Percentiles rank a stretch among this genome's conserved stretches.
Conservation (phyloP, 2,888 invertebrate species). For the Steinernema scapterisci region DNA sequence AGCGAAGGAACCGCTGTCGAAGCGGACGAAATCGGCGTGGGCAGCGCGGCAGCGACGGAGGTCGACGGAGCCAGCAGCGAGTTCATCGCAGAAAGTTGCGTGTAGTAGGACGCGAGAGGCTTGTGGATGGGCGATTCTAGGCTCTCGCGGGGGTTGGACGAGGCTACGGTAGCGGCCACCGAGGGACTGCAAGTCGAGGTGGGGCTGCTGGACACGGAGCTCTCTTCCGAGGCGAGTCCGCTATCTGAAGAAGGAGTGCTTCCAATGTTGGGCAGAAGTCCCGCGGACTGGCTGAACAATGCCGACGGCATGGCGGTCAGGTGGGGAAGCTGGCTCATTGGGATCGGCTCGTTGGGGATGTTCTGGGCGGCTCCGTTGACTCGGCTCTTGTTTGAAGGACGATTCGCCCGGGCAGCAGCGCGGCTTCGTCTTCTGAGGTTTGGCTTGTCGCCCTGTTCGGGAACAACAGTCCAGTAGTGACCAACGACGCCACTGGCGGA, state of each 20-base stretch:
- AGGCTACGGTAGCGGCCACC: constrained; percentile 7
- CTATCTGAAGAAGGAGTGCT: constrained; percentile 22
- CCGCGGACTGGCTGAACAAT: background rate
- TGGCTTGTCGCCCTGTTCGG: constrained; percentile 64
- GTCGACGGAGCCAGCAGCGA: constrained; percentile 22
- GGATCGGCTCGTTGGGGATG: constrained; percentile 16
- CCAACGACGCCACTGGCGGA: constrained; percentile 66
- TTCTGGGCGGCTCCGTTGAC: background rate
- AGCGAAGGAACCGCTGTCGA: constrained; percentile 7
- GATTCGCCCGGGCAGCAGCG: constrained; percentile 35
- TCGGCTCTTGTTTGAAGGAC: background rate
- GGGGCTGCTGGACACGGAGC: constrained; percentile 30
- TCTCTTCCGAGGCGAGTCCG: constrained; percentile 19
- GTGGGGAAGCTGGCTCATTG: background rate
- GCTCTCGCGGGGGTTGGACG: background rate
- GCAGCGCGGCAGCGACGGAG: constrained; percentile 1
- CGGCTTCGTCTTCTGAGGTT: constrained; percentile 52
- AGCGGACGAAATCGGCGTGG: constrained; percentile 13
- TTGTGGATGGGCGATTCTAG: constrained; percentile 24
- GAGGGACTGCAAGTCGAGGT: constrained; percentile 23
- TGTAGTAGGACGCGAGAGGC: constrained; percentile 18
- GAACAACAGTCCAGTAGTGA: constrained; percentile 66
- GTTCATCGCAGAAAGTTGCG: constrained; percentile 22
- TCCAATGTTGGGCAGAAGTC: constrained; percentile 13
- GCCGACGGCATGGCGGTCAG: constrained; percentile 1